These are phyloP conservation scores for Sicus ferrugineus DNA, from an alignment of 2,888 invertebrate genomes.

Conservation along the genomic window DNA sequence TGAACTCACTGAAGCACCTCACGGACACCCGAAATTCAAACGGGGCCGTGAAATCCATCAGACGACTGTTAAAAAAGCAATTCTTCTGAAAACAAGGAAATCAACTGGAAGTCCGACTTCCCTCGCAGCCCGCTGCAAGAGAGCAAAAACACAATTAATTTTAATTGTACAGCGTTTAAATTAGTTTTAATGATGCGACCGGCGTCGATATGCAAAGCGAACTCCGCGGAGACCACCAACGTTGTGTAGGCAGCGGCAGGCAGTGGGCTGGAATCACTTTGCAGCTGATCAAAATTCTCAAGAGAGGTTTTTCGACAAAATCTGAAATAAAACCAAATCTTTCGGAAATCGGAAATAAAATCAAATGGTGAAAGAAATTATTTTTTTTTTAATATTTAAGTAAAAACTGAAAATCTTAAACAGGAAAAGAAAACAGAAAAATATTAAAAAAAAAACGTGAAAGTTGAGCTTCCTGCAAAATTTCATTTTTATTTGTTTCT, in stretches of 20 bases:
- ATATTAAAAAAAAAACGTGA: background rate
- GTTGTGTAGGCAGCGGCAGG: slow-evolving; percentile 44
- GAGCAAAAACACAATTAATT: slow-evolving; percentile 4
- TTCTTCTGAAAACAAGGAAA: background rate
- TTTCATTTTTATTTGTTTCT: no score
- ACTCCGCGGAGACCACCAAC: slow-evolving; percentile 49
- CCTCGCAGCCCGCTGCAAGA: background rate
- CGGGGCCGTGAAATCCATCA: background rate
- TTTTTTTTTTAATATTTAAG: background rate
- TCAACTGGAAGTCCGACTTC: no score
- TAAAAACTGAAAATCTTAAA: background rate
- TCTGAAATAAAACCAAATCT: no score
- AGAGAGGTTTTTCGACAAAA: no score
- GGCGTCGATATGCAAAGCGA: slow-evolving; percentile 34
- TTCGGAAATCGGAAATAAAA: no score
- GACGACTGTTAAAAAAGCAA: background rate
- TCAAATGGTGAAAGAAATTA: no score
- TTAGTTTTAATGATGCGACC: slow-evolving; percentile 37
- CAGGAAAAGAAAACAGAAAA: background rate
- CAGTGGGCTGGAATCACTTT: slow-evolving; percentile 3
- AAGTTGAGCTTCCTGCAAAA: no score
- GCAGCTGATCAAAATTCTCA: no score
- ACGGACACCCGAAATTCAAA: background rate
- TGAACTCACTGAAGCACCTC: no score
- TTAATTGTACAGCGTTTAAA: slow-evolving; percentile 39